phyloP scores from a whole-genome alignment of 2,113 vertebrate genomes.

The Nothobranchius kuhntae region DNA sequence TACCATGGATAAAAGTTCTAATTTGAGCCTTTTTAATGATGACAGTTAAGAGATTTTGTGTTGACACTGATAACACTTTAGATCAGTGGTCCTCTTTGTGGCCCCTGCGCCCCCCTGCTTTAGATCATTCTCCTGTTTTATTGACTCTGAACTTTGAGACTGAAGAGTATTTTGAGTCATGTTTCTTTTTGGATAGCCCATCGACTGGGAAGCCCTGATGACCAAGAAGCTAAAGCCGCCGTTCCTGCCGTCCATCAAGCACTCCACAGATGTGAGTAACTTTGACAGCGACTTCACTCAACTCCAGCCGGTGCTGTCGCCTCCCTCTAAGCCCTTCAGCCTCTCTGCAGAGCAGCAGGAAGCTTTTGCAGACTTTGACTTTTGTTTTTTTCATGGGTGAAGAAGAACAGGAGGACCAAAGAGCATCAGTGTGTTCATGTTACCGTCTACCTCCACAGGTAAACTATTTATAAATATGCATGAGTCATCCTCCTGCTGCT shows the following conservation, averaged over 20 bases:
- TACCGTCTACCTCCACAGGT: neutral
- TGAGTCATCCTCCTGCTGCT: neutral
- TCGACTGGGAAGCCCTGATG: constrained; percentile 89
- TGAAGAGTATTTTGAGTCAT: neutral
- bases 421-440: neutral
- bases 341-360: constrained; percentile 83
- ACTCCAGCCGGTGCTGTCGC: constrained; percentile 84
- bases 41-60: neutral
- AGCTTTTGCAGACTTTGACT: constrained; percentile 90
- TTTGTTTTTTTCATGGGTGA: constrained; percentile 81
- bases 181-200: constrained; percentile 68
- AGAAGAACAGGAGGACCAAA: neutral
- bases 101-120: too few relatives aligned
- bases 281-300: constrained; percentile 91
- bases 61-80: too few relatives aligned
- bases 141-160: neutral
- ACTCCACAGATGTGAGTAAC: constrained; percentile 84
- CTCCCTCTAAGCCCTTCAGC: constrained; percentile 71
- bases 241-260: constrained; percentile 83
- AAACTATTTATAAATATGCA: neutral
- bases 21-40: neutral
- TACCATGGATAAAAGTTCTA: neutral
- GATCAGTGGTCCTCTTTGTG: too few relatives aligned
- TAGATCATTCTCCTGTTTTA: neutral
- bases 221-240: constrained; percentile 83